phyloP scores from a whole-genome alignment of 2,888 invertebrate genomes.

The Hyppa rectilinea region DNA sequence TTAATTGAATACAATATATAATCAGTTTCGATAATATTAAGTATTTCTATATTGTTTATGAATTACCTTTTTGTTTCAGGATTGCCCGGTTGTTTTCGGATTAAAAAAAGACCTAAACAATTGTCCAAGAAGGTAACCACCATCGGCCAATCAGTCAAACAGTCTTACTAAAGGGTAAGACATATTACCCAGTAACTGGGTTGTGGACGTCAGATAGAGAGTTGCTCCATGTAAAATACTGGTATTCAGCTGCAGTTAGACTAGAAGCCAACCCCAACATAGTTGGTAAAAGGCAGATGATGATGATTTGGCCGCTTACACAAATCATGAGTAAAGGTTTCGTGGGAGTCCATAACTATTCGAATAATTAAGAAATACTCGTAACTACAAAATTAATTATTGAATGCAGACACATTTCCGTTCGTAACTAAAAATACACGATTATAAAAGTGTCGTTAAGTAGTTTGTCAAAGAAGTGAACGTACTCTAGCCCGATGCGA shows the following conservation, averaged over 20 bases:
- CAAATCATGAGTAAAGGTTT: neutral
- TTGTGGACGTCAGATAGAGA: neutral
- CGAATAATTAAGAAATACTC: neutral
- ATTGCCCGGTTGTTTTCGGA: neutral
- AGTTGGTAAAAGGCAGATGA: neutral
- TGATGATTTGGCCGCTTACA: too few species aligned
- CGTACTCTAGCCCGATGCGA: slow-evolving; percentile 26
- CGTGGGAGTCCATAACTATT: neutral
- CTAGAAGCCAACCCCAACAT: neutral
- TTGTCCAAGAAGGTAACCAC: neutral
- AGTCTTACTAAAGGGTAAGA: neutral
- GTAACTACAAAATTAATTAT: neutral
- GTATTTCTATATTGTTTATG: neutral
- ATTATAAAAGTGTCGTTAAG: slow-evolving; percentile 1
- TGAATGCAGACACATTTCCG: neutral
- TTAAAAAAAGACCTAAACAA: neutral
- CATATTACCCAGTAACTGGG: neutral
- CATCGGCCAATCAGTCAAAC: neutral
- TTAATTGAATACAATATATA: slow-evolving; percentile 2
- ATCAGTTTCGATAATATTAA: neutral
- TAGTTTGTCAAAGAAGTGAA: slow-evolving; percentile 44
- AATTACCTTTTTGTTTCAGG: neutral
- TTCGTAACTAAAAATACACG: slow-evolving; percentile 7
- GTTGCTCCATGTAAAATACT: neutral
- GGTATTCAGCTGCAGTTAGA: neutral